phyloP scores from a whole-genome alignment of 1,140 invertebrate genomes.

The Lordiphosa collinella region DNA sequence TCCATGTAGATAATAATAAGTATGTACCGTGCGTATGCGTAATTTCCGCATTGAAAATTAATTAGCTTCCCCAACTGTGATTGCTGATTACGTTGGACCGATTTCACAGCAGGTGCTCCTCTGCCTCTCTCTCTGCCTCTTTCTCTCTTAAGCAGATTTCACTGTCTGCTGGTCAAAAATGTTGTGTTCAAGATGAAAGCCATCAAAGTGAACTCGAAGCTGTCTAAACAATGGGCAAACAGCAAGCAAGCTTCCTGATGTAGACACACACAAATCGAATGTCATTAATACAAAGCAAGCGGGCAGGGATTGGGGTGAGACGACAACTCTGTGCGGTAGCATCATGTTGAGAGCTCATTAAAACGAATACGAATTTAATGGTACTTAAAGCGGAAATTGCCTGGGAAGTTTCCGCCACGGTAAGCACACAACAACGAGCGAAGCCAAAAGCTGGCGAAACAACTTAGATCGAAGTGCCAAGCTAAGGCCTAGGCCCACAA shows the following conservation, averaged over 20 bases:
- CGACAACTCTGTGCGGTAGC: constrained; percentile 19
- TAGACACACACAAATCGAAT: constrained; percentile 58
- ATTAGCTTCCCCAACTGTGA: background rate
- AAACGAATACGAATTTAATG: constrained; percentile 79
- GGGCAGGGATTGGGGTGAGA: constrained; percentile 5
- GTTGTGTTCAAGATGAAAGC: constrained; percentile 20
- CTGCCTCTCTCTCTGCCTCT: background rate
- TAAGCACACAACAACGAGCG: constrained; percentile 42
- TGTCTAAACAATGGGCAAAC: constrained; percentile 43
- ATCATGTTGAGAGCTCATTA: constrained; percentile 79
- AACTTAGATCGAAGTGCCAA: constrained; percentile 59
- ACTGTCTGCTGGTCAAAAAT: constrained; percentile 51
- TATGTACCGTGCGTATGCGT: too few species aligned
- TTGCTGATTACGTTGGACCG: constrained; percentile 34
- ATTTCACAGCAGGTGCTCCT: constrained; percentile 31
- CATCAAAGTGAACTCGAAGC: constrained; percentile 31
- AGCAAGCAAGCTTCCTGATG: constrained; percentile 36
- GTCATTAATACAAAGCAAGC: constrained; percentile 59
- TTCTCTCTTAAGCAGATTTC: constrained; percentile 51
- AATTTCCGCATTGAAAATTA: background rate
- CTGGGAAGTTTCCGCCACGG: constrained; percentile 73
- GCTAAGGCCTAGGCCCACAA: constrained; percentile 19
- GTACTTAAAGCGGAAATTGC: constrained; percentile 79
- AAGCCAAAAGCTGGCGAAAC: constrained; percentile 17
- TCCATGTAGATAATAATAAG: too few species aligned